A percentile compares a stretch with the other conserved stretches of the same genome.
Evolutionary conservation across 2,888 invertebrate species (phyloP).

Genomic region (Ectobius pallidus): DNA sequence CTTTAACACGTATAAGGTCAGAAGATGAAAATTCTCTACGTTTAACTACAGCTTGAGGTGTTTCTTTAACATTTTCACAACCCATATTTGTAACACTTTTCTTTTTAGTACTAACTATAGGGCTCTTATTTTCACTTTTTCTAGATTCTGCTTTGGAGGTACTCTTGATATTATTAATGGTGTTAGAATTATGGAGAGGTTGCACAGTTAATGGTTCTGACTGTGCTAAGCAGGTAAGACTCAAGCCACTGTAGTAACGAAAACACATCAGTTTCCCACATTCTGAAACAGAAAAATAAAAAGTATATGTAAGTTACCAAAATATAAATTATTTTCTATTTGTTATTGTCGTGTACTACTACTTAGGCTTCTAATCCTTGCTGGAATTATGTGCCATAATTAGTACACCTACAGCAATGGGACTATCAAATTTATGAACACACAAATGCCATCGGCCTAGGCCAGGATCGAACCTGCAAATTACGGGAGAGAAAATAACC

Average conservation of each 20-base stretch:
- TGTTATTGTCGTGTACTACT: too few relatives aligned
- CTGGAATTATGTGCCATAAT: too few relatives aligned
- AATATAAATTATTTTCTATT: too few relatives aligned
- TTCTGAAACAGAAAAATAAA: slow-evolving; percentile 65
- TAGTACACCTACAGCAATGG: too few relatives aligned
- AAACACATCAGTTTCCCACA: slow-evolving; percentile 72
- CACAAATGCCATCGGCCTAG: too few relatives aligned
- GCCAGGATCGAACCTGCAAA: too few relatives aligned
- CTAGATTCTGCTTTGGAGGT: not conserved
- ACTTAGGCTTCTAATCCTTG: too few relatives aligned
- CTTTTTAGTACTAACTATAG: slow-evolving; percentile 4
- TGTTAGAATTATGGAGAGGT: slow-evolving; percentile 49
- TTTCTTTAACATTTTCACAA: slow-evolving; percentile 11
- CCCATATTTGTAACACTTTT: slow-evolving; percentile 23
- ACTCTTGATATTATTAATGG: not conserved
- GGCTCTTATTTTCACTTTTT: not conserved
- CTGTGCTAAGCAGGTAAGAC: slow-evolving; percentile 68
- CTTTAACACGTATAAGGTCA: slow-evolving; percentile 35
- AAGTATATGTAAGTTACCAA: too few relatives aligned
- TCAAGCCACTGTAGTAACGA: slow-evolving; percentile 71
- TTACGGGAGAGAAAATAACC: too few relatives aligned
- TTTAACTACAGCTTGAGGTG: slow-evolving; percentile 14
- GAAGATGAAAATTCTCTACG: slow-evolving; percentile 33
- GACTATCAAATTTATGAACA: too few relatives aligned
- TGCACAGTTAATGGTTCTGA: slow-evolving; percentile 64